phyloP scores from a whole-genome alignment of 2,113 vertebrate species.

The Alligator sinensis region DNA sequence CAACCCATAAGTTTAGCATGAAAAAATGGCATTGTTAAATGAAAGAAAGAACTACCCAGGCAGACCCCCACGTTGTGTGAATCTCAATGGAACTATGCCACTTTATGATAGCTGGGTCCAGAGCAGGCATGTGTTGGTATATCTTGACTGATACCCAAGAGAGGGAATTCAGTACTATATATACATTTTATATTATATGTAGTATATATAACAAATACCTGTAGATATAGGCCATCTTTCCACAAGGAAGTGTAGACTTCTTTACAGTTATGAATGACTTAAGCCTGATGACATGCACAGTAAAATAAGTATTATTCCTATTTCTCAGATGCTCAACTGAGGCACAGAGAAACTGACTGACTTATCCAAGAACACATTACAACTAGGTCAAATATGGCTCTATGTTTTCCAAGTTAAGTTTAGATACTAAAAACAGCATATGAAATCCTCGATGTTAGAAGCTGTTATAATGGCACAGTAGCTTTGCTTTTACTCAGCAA shows the following conservation, averaged over 20 bases:
- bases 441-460: slow-evolving; percentile 9
- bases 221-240: background rate
- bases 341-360: background rate
- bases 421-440: slow-evolving; percentile 21
- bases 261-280: background rate
- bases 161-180: background rate
- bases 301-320: background rate
- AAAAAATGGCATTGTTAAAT: background rate
- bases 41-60: background rate
- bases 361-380: background rate
- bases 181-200: background rate
- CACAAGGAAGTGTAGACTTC: background rate
- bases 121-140: background rate
- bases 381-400: background rate
- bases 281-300: background rate
- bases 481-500: slow-evolving; percentile 41
- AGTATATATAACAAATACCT: background rate
- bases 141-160: background rate
- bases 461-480: slow-evolving; percentile 13
- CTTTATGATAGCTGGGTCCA: background rate
- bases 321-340: background rate
- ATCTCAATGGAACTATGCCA: background rate
- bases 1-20: background rate
- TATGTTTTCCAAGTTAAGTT: slow-evolving; percentile 15
- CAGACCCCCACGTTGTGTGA: background rate